Evolutionary conservation across 2,113 vertebrate species (phyloP), one percentile per base, ranked within the genome.

Genomic region (Dolichallabes microphthalmus): DNA sequence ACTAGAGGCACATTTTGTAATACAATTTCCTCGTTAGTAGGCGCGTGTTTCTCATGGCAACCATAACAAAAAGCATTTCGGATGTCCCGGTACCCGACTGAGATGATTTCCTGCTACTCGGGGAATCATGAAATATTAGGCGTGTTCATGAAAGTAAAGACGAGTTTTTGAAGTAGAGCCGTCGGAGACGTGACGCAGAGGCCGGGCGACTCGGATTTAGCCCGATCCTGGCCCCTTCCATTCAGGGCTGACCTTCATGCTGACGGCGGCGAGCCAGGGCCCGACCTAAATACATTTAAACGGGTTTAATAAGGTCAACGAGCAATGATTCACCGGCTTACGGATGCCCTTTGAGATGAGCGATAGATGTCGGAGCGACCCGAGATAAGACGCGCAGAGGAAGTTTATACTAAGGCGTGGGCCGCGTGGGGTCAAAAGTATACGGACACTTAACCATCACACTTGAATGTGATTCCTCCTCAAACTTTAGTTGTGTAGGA

Each of bases 251-350:
- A 94, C 93, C 93, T 94, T 92, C 89, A 87, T 90, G 88, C 89
- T 93, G 91, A 91, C 82, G 86, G 91, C 89, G 86, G 91, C 89
- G 86, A 92, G 92, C 88, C 92, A 86, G 88, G 89, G 90, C 91
- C 90, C 94, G 93, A 93, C 93, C 93, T 92, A 93, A 90, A 94
- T 94, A 91, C 89, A 91, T 89, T 84, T 87, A 89, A 91, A 91
- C 90, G 87, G 87, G 89, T 81, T 88, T 88, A 88, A 69, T 81
- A 87, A 86, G 85, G 77, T 77, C 45, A 75, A 66, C 39, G 79
- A 86, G 63, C 75, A 55, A 45, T 55, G 63, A 89, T 90, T 91
- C 83, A 88, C 76, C 79, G 8, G 57, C 64, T 82, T 87, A 84
- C 84, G 76, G 53, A 74, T 60, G 75, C 82, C 82, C 80, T 30